Percentiles rank a stretch among this genome's conserved stretches.
phyloP scores from a whole-genome alignment of 2,888 invertebrate genomes.

The Tetanocera ferruginea region DNA sequence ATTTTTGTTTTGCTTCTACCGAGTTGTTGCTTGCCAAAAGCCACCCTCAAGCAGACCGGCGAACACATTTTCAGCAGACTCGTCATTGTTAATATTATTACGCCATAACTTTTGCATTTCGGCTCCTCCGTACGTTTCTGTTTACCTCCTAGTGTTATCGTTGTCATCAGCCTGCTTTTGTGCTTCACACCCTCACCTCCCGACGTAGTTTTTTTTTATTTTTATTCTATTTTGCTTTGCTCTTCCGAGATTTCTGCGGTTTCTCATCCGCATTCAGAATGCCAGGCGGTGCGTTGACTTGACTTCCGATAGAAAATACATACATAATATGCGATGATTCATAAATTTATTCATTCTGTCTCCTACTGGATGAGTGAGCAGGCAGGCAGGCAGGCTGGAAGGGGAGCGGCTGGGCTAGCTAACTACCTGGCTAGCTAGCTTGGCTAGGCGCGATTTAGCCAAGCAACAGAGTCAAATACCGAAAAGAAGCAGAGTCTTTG shows the following conservation, averaged over 20 bases:
- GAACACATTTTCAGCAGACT: neutral
- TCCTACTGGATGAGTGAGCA: neutral
- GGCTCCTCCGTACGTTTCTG: no score
- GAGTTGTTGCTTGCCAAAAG: neutral
- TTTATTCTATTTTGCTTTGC: neutral
- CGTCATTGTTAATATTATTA: neutral
- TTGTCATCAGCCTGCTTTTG: neutral
- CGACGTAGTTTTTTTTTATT: neutral
- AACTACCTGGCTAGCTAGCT: neutral
- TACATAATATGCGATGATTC: constrained; percentile 13
- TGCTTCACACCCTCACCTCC: neutral
- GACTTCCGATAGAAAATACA: constrained; percentile 21
- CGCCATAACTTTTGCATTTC: neutral
- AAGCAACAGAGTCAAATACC: constrained; percentile 38
- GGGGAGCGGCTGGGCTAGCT: no score
- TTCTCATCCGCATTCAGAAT: neutral
- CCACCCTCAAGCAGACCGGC: neutral
- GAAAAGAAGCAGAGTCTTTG: constrained; percentile 27
- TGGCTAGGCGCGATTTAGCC: constrained; percentile 1
- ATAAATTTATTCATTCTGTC: constrained; percentile 17
- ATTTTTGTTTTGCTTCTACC: neutral
- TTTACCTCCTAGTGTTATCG: no score
- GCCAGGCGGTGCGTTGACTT: neutral
- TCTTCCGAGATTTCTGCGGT: constrained; percentile 6
- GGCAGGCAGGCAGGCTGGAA: no score